Conservation (phyloP, 2,888 invertebrate species). For the Carabus problematicus region DNA sequence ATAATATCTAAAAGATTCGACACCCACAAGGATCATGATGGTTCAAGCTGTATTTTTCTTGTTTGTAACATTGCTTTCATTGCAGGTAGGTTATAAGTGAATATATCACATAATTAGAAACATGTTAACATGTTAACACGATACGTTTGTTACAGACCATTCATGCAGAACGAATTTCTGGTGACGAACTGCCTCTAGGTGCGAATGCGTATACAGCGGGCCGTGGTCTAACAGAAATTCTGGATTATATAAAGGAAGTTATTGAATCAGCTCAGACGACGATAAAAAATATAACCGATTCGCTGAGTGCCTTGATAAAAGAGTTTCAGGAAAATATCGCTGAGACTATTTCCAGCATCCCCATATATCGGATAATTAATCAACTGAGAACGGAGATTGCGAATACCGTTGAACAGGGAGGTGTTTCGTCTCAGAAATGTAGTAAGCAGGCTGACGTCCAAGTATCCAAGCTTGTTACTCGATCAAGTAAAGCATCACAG, state of each 20-base stretch:
- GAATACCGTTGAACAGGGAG: constrained; percentile 18
- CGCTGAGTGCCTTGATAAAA: background rate
- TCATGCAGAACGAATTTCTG: background rate
- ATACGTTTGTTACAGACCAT: too few relatives aligned
- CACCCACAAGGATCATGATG: too few relatives aligned
- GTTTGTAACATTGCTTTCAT: too few relatives aligned
- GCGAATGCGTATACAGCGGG: background rate
- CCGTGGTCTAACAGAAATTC: background rate
- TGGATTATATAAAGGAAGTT: background rate
- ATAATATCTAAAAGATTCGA: too few relatives aligned
- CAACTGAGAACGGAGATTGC: constrained; percentile 29
- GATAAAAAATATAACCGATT: background rate
- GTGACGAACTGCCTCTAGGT: background rate
- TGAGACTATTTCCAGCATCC: constrained; percentile 18
- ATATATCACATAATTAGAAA: too few relatives aligned
- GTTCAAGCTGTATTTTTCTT: too few relatives aligned
- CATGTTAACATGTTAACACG: too few relatives aligned
- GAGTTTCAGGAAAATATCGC: constrained; percentile 23
- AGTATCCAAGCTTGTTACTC: constrained; percentile 2
- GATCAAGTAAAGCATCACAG: constrained; percentile 3
- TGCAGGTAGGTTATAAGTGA: too few relatives aligned
- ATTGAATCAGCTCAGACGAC: background rate
- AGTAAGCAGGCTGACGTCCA: constrained; percentile 13
- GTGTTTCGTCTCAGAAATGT: constrained; percentile 13
- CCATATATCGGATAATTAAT: constrained; percentile 3